Evolutionary conservation across 2,797 vertebrate species (phyloP).

Genomic region (Schizopygopsis malacanthus): DNA sequence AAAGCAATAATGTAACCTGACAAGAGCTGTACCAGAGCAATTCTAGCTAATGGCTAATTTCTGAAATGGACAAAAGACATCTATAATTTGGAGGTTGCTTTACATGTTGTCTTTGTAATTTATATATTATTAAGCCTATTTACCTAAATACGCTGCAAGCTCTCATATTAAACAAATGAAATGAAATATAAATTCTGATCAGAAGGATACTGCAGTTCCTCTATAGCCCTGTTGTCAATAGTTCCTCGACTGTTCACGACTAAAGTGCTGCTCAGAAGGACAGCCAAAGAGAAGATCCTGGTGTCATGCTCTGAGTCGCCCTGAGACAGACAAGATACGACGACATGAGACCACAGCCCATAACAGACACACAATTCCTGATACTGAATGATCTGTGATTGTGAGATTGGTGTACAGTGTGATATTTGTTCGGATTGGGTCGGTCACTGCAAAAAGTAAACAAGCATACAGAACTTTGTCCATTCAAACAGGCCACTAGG

Average conservation of each 20-base stretch:
- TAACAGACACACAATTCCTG: neutral
- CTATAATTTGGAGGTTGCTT: neutral
- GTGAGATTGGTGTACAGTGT: neutral
- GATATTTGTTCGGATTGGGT: neutral
- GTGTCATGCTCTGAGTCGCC: slow-evolving; percentile 67
- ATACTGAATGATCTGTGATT: neutral
- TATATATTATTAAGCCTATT: too few species aligned
- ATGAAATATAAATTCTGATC: neutral
- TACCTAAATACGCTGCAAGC: neutral
- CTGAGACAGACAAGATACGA: slow-evolving; percentile 33
- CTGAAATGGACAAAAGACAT: neutral
- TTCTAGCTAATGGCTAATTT: neutral
- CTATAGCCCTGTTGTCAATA: slow-evolving; percentile 67
- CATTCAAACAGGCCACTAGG: neutral
- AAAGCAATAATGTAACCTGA: neutral
- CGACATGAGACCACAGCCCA: neutral
- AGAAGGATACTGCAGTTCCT: slow-evolving; percentile 70
- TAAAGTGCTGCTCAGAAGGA: slow-evolving; percentile 68
- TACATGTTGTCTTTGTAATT: neutral
- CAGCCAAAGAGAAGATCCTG: slow-evolving; percentile 67
- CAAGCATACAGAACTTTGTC: neutral
- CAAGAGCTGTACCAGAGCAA: neutral
- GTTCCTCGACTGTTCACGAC: slow-evolving; percentile 70
- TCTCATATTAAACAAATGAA: neutral
- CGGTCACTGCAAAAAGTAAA: neutral